Percentiles rank a stretch among this genome's conserved stretches.
These are phyloP conservation scores for Acipenser ruthenus DNA, from an alignment of 2,797 vertebrate genomes.

Conservation along the genomic window DNA sequence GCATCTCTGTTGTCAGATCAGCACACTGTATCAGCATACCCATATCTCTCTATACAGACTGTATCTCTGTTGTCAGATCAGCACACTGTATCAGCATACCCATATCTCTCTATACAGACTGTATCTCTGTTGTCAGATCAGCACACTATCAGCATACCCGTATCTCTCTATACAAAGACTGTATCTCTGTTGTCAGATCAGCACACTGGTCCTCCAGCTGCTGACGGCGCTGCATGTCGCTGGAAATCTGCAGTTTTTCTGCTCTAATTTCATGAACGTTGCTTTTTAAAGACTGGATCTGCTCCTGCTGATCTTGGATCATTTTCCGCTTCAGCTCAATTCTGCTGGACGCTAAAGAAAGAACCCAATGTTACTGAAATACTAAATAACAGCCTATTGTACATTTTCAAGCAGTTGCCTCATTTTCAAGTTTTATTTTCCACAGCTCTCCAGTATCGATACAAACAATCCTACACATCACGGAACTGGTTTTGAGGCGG, in stretches of 20 bases:
- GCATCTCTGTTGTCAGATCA: too few species aligned
- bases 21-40: too few species aligned
- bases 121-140: too few species aligned
- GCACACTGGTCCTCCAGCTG: slow-evolving; percentile 82
- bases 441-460: not conserved
- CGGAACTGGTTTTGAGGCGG: not conserved
- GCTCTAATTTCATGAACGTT: slow-evolving; percentile 71
- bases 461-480: not conserved
- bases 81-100: too few species aligned
- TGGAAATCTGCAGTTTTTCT: slow-evolving; percentile 82
- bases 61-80: too few species aligned
- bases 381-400: not conserved
- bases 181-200: slow-evolving; percentile 78
- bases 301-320: slow-evolving; percentile 88
- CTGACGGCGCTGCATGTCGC: slow-evolving; percentile 78
- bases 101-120: too few species aligned
- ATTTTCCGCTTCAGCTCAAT: slow-evolving; percentile 87
- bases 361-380: not conserved
- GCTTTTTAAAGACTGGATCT: slow-evolving; percentile 78
- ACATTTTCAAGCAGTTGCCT: too few species aligned
- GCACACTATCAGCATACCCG: too few species aligned
- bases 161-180: slow-evolving; percentile 66
- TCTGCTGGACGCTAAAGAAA: slow-evolving; percentile 69
- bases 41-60: too few species aligned
- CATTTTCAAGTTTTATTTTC: too few species aligned